Evolutionary conservation across 2,113 vertebrate species (phyloP).

Genomic region (Motacilla tschutschensis): DNA sequence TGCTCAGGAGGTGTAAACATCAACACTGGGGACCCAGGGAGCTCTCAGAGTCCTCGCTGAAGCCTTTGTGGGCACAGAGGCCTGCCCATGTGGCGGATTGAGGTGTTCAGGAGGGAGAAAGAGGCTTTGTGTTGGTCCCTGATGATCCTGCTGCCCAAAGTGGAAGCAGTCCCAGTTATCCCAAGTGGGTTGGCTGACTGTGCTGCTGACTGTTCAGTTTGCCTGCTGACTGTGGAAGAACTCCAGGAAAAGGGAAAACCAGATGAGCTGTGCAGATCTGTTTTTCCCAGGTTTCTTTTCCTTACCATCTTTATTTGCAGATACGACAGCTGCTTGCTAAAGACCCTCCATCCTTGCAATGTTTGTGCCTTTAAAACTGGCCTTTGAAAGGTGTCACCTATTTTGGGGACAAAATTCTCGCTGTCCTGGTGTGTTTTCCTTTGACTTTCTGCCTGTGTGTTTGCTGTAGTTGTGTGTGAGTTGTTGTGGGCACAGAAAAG

Average conservation of each 20-base stretch:
- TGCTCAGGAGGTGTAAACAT: not conserved
- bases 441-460: not conserved
- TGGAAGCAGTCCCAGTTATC: not conserved
- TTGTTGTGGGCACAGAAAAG: not conserved
- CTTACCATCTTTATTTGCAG: not conserved
- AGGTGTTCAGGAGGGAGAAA: not conserved
- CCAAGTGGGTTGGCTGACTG: not conserved
- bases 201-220: not conserved
- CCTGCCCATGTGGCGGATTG: fast-evolving
- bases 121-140: fast-evolving
- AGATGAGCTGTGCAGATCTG: not conserved
- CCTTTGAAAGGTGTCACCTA: not conserved
- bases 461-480: not conserved
- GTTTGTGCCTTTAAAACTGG: not conserved
- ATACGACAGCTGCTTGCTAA: not conserved
- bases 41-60: not conserved
- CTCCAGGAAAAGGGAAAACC: not conserved
- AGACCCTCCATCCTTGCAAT: not conserved
- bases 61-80: too few relatives aligned
- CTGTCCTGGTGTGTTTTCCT: not conserved
- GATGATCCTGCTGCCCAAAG: not conserved
- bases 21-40: fast-evolving
- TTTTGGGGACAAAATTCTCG: not conserved
- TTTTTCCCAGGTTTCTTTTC: not conserved
- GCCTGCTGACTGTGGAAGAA: not conserved